Evolutionary conservation across 1,140 invertebrate species (phyloP).

Genomic region (Sycobia sp.): DNA sequence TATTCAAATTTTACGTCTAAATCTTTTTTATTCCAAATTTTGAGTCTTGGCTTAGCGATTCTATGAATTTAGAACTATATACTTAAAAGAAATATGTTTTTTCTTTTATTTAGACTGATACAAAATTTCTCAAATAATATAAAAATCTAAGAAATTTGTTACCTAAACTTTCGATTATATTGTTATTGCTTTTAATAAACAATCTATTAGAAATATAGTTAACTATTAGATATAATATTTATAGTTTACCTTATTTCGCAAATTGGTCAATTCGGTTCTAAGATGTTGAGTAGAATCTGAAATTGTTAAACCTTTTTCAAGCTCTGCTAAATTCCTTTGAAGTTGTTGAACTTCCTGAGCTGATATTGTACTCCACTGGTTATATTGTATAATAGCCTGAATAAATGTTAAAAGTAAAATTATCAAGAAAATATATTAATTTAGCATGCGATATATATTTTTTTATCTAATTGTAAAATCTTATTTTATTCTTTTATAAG

Average conservation of each 20-base stretch:
- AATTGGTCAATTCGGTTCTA: conserved; percentile 69
- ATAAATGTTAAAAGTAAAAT: neutral
- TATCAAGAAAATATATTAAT: no score
- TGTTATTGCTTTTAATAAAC: no score
- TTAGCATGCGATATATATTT: no score
- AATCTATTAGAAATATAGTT: neutral
- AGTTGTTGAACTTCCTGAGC: conserved; percentile 74
- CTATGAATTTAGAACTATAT: conserved; percentile 3
- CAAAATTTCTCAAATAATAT: conserved; percentile 1
- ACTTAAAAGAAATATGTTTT: neutral
- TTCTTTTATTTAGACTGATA: neutral
- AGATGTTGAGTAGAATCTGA: conserved; percentile 73
- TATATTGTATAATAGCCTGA: conserved; percentile 66
- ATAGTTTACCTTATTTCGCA: conserved; percentile 56
- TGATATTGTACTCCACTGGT: conserved; percentile 76
- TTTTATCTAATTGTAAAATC: no score
- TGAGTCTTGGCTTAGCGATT: conserved; percentile 24
- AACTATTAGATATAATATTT: neutral
- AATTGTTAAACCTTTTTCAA: conserved; percentile 71
- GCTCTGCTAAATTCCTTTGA: conserved; percentile 71
- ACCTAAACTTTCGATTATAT: no score
- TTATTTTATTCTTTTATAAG: no score
- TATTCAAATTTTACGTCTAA: conserved; percentile 49
- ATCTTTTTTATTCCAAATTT: conserved; percentile 23
- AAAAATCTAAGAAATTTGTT: neutral